A percentile compares a stretch with the other conserved stretches of the same genome.
These are phyloP conservation scores for Campoplex nolae DNA, from an alignment of 2,888 invertebrate species.

Conservation along the genomic window DNA sequence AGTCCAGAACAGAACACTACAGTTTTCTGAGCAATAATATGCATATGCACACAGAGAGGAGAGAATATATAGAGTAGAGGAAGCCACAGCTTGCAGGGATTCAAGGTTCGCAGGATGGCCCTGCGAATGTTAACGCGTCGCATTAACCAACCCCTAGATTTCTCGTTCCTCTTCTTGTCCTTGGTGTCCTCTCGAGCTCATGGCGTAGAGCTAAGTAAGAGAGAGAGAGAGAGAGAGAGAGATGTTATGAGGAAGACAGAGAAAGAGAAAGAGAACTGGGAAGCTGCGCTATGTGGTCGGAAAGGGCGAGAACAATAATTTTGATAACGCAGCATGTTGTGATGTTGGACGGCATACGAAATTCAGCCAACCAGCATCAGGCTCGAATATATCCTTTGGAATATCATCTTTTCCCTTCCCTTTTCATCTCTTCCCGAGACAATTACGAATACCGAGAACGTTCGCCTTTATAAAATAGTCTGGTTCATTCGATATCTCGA, in stretches of 20 bases:
- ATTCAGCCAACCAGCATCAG: slow-evolving; percentile 70
- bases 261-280: slow-evolving; percentile 48
- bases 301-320: slow-evolving; percentile 80
- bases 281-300: slow-evolving; percentile 63
- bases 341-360: slow-evolving; percentile 83
- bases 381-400: slow-evolving; percentile 64
- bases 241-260: background rate
- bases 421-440: slow-evolving; percentile 28
- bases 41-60: slow-evolving; percentile 37
- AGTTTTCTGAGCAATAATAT: background rate
- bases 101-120: slow-evolving; percentile 79
- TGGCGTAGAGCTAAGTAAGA: slow-evolving; percentile 2
- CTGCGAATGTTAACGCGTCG: slow-evolving; percentile 84
- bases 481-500: slow-evolving; percentile 53
- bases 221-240: slow-evolving; percentile 1
- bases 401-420: slow-evolving; percentile 65
- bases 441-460: slow-evolving; percentile 36
- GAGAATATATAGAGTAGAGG: slow-evolving; percentile 47
- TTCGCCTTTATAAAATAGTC: slow-evolving; percentile 49
- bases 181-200: slow-evolving; percentile 26
- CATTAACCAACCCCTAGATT: slow-evolving; percentile 78
- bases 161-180: slow-evolving; percentile 42
- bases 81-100: slow-evolving; percentile 82
- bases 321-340: slow-evolving; percentile 84
- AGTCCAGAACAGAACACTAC: slow-evolving; percentile 6